A percentile compares a stretch with the other conserved stretches of the same genome.
Evolutionary conservation across 2,888 invertebrate genomes (phyloP).

Genomic region (Caenorhabditis sp.): DNA sequence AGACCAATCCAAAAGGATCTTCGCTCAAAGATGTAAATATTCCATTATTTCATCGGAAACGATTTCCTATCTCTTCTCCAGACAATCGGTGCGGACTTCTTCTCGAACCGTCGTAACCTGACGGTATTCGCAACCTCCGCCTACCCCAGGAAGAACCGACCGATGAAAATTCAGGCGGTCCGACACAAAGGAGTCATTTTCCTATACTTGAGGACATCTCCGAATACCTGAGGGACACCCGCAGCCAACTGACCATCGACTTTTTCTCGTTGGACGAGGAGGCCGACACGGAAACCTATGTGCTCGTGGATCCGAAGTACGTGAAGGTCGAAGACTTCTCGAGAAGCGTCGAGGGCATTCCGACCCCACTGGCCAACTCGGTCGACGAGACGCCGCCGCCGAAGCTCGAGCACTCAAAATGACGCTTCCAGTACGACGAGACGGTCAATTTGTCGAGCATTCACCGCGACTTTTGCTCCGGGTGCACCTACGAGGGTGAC

Average conservation of each 20-base stretch:
- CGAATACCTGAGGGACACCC: conserved; percentile 78
- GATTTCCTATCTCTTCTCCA: too few relatives aligned
- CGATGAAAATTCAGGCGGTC: conserved; percentile 10
- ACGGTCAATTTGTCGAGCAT: conserved; percentile 52
- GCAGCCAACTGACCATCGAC: conserved; percentile 88
- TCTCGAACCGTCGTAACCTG: conserved; percentile 8
- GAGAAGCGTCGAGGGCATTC: conserved; percentile 43
- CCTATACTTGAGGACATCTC: too few relatives aligned
- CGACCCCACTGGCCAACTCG: conserved; percentile 72
- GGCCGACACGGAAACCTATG: conserved; percentile 83
- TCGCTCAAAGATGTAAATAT: too few relatives aligned
- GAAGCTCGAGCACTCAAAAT: conserved; percentile 54
- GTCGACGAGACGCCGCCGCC: conserved; percentile 61
- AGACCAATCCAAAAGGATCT: not conserved
- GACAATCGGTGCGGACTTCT: conserved; percentile 9
- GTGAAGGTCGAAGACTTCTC: conserved; percentile 21
- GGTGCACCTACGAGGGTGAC: conserved; percentile 76
- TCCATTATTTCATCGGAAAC: too few relatives aligned
- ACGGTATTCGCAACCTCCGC: not conserved
- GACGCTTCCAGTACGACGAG: conserved; percentile 55
- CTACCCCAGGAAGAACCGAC: too few relatives aligned
- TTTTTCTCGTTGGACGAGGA: conserved; percentile 89
- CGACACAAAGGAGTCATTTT: conserved; percentile 25
- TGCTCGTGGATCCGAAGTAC: conserved; percentile 15
- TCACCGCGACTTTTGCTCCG: conserved; percentile 68